Base-by-base conservation (phyloP, 2,113 vertebrate genomes). In the Scartelaos histophorus region DNA sequence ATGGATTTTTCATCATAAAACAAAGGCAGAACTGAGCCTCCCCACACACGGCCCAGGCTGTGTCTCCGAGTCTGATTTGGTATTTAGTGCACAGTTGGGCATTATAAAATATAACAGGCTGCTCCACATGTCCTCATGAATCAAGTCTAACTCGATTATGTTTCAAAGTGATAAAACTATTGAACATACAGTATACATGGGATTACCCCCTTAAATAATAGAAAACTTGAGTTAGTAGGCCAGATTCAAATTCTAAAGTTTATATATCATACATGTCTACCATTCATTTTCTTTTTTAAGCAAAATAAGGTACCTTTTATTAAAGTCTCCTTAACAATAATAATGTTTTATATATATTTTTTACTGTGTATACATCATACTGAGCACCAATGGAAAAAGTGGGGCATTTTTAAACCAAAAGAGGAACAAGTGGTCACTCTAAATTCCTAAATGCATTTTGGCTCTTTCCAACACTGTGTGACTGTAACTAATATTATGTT, bases 81-180 rank as follows among this genome's bases (percentile, higher is more conserved):
- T 84, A 80, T 86, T 82, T 84, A 82, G 70, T 47, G 74, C 70
- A 67, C 79, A 76, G 81, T 25, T 71, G 79, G 70, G 84, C 25
- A 74, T 24, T 58, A 62, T 76, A 66, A 81, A 61, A 57, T 21
- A 2, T 53, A 71, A 60, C 70, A 43, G 84, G 74, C 84, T 88
- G 84, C 58, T 73, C 74, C 67, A 64, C 61, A 17, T 77, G 66
- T 25, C 58, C 70, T 71, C 49, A 66, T 73, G 73, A 74, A 77
- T 73, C 58, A 62, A 60, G 72, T 72, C 24, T 71, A 29, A 46
- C 65, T 57, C 60, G 35, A 17, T 65, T 12, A 13, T 22, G 17
- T 46, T 24, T 66, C 35, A 66, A 24, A 24, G 64, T 46, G 11
- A 12, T 24, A 34, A 60, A 38, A n/a, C 17, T 38, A 61, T 9